Evolutionary conservation across 2,797 vertebrate species (phyloP).

Genomic region (Artibeus jamaicensis): DNA sequence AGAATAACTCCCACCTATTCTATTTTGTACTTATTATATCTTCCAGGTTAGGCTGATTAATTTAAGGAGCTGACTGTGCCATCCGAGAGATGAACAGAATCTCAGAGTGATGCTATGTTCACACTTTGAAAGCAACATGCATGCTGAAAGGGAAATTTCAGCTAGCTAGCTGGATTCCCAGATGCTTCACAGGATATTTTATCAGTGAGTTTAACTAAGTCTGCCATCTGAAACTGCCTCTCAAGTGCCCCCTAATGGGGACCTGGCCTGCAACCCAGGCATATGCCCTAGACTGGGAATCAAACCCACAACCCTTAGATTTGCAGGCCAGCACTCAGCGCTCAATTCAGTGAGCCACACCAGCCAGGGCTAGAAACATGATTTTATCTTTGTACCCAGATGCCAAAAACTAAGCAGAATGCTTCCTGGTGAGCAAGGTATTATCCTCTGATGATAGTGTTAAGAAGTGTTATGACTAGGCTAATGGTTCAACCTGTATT

Average conservation of each 20-base stretch:
- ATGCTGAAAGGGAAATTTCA: background rate
- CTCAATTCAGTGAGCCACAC: too few relatives aligned
- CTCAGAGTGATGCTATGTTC: background rate
- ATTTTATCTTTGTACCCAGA: background rate
- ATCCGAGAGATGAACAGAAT: conserved; percentile 29
- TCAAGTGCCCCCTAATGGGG: too few relatives aligned
- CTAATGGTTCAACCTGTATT: background rate
- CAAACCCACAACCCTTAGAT: too few relatives aligned
- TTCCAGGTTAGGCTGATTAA: conserved; percentile 45
- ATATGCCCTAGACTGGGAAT: too few relatives aligned
- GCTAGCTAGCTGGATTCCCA: background rate
- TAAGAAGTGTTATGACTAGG: background rate
- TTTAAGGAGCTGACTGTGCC: conserved; percentile 49
- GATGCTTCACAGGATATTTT: background rate
- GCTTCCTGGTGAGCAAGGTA: background rate
- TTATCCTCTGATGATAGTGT: background rate
- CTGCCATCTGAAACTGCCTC: background rate
- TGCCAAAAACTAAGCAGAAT: background rate
- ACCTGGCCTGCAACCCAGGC: too few relatives aligned
- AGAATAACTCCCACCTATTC: conserved; percentile 15
- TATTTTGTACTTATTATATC: conserved; percentile 38
- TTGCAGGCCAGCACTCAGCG: too few relatives aligned
- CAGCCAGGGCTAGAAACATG: background rate
- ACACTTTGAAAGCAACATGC: conserved; percentile 29
- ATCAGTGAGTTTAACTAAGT: background rate